Evolutionary conservation across 2,888 invertebrate genomes (phyloP).

Genomic region (Sussaba pulchella): DNA sequence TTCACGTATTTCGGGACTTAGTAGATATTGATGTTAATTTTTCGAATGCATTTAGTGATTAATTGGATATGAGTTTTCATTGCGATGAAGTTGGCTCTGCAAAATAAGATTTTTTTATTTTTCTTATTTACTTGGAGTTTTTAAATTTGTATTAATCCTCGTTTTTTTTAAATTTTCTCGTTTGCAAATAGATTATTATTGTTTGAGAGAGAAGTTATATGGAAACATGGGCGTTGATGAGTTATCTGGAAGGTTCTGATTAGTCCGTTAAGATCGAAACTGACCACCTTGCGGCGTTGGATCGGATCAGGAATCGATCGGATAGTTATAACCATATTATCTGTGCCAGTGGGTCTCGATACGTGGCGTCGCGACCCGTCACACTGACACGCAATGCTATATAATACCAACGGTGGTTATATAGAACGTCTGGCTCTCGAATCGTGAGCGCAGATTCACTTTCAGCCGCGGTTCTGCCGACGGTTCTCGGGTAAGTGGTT

Average conservation of each 20-base stretch:
- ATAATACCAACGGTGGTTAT: conserved; percentile 23
- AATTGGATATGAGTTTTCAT: too few species aligned
- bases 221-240: neutral
- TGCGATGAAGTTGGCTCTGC: too few species aligned
- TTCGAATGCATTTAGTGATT: too few species aligned
- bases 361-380: conserved; percentile 21
- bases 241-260: neutral
- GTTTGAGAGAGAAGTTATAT: too few species aligned
- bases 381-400: conserved; percentile 49
- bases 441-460: conserved; percentile 62
- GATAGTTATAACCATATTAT: conserved; percentile 30
- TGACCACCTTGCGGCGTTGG: neutral
- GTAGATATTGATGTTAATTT: too few species aligned
- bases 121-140: too few species aligned
- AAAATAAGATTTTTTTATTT: too few species aligned
- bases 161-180: too few species aligned
- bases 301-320: conserved; percentile 1
- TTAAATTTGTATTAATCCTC: too few species aligned
- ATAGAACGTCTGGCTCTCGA: conserved; percentile 23
- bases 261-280: neutral
- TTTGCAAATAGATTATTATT: too few species aligned
- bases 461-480: conserved; percentile 66
- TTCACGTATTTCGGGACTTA: too few species aligned
- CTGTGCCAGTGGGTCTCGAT: conserved; percentile 51
- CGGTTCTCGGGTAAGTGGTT: conserved; percentile 56